Conservation (phyloP, 1,140 invertebrate genomes). For the Trichomalopsis sarcophagae region DNA sequence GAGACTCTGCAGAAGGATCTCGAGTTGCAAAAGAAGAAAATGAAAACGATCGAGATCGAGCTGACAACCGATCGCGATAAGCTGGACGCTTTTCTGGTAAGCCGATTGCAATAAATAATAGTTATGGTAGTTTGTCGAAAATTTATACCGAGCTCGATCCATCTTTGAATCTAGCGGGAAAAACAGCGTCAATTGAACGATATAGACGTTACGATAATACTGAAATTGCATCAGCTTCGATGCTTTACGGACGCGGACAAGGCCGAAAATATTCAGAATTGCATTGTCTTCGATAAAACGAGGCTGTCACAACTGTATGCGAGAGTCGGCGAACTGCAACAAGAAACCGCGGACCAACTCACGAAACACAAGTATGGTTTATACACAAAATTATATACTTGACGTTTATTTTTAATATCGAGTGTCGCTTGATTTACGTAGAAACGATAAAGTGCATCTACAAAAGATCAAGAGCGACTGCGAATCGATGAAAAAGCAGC, state of each 20-base stretch:
- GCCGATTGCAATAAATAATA: not conserved
- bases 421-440: conserved; percentile 52
- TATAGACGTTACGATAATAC: conserved; percentile 78
- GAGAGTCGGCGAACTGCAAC: conserved; percentile 79
- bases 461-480: conserved; percentile 76
- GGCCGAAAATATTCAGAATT: conserved; percentile 76
- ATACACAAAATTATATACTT: too few species aligned
- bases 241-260: conserved; percentile 74
- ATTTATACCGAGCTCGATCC: too few species aligned
- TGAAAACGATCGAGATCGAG: conserved; percentile 62
- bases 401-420: not conserved
- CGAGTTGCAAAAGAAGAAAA: conserved; percentile 63
- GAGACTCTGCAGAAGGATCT: conserved; percentile 71
- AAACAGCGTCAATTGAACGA: conserved; percentile 83
- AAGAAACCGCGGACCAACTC: conserved; percentile 78
- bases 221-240: conserved; percentile 82
- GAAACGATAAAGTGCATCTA: conserved; percentile 75
- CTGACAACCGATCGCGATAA: conserved; percentile 63
- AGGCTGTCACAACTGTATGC: conserved; percentile 76
- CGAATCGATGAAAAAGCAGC: conserved; percentile 75
- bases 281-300: conserved; percentile 79
- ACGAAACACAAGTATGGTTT: conserved; percentile 77
- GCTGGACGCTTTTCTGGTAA: conserved; percentile 69
- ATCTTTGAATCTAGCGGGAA: conserved; percentile 74
- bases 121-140: not conserved